Conservation (phyloP, 2,797 vertebrate species). For the Sebastes elongatus region DNA sequence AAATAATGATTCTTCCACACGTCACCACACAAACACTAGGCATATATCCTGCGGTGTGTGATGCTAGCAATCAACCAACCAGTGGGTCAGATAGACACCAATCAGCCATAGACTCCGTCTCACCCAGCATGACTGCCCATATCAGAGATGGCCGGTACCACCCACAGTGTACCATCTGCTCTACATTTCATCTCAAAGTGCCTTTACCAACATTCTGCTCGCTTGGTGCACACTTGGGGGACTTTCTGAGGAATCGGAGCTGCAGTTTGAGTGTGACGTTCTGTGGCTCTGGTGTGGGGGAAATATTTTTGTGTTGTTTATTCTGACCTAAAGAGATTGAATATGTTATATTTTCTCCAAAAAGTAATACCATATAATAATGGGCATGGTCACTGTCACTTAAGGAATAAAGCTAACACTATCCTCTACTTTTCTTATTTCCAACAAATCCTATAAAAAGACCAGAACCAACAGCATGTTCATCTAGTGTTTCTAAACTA, state of each 20-base stretch:
- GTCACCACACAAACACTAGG: constrained; percentile 61
- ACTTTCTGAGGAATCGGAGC: constrained; percentile 22
- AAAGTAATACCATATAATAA: background rate
- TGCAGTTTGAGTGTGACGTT: constrained; percentile 2
- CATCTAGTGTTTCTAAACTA: background rate
- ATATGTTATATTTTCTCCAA: background rate
- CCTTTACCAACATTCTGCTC: constrained; percentile 50
- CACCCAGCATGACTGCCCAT: constrained; percentile 66
- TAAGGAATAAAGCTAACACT: background rate
- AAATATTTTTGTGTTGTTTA: background rate
- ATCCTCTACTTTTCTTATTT: background rate
- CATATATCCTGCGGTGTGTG: constrained; percentile 54
- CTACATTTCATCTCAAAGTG: constrained; percentile 63
- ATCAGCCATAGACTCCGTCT: constrained; percentile 73
- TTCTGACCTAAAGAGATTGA: background rate
- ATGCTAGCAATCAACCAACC: constrained; percentile 79
- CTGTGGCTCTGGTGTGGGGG: background rate
- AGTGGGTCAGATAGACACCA: constrained; percentile 77
- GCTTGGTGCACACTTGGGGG: constrained; percentile 20
- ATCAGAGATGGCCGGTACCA: constrained; percentile 65
- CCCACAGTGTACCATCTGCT: constrained; percentile 76
- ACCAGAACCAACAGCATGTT: background rate
- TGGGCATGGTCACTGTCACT: background rate
- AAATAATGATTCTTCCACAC: constrained; percentile 45
- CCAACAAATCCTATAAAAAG: background rate